Evolutionary conservation across 2,113 vertebrate species (phyloP).

Genomic region (Xiphophorus maculatus): DNA sequence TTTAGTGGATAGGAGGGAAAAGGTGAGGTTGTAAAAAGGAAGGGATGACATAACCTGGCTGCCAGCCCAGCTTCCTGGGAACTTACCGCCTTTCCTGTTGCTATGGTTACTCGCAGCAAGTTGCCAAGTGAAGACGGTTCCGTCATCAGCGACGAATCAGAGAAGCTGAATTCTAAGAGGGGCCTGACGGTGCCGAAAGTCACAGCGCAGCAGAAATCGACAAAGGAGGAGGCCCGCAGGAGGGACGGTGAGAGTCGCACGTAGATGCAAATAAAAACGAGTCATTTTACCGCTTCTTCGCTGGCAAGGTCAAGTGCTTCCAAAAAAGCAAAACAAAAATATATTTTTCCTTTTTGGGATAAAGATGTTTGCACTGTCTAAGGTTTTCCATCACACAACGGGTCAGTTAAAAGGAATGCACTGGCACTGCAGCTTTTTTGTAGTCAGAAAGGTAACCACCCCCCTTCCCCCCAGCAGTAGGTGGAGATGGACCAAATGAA

Average conservation of each 20-base stretch:
- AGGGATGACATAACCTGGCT: constrained; percentile 81
- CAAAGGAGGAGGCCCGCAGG: constrained; percentile 89
- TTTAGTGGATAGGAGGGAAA: constrained; percentile 23
- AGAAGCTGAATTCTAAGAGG: constrained; percentile 86
- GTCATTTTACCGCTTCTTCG: constrained; percentile 25
- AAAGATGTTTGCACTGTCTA: constrained; percentile 21
- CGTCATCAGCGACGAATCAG: constrained; percentile 95
- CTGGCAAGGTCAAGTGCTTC: constrained; percentile 45
- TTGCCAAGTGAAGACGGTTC: constrained; percentile 95
- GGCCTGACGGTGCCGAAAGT: constrained; percentile 86
- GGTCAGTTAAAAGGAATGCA: constrained; percentile 26
- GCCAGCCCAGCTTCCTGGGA: constrained; percentile 66
- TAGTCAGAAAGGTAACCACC: constrained; percentile 34
- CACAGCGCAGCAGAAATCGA: constrained; percentile 89
- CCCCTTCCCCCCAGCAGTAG: constrained; percentile 61
- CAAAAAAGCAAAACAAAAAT: not conserved
- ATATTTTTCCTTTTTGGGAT: constrained; percentile 7
- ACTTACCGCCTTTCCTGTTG: constrained; percentile 90
- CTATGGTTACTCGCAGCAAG: constrained; percentile 96
- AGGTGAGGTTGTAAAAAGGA: constrained; percentile 57
- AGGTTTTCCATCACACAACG: constrained; percentile 15
- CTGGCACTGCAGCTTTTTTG: constrained; percentile 45
- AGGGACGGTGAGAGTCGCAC: constrained; percentile 85
- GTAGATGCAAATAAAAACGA: constrained; percentile 48
- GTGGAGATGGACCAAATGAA: constrained; percentile 52